Evolutionary conservation across 1,140 invertebrate species (phyloP), one percentile per base, ranked within the genome.

Genomic region (Artemia franciscana): DNA sequence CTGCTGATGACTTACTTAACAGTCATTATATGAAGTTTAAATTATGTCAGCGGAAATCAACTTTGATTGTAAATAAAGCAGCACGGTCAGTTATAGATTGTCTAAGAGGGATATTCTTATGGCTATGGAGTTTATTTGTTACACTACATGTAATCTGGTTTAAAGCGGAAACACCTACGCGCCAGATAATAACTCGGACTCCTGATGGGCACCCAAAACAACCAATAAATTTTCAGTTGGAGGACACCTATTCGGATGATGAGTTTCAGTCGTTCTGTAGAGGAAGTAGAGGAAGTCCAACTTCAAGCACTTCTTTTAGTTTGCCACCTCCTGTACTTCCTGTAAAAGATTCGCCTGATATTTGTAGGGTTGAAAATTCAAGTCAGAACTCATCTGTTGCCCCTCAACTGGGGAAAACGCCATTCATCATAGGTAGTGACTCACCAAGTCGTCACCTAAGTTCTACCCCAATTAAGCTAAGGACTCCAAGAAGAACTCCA

Each of bases 1-100:
- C 77, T 4, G 77, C 76, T 4, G 73, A 79, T 61, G 68, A 78
- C 59, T 68, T 81, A 3, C 67, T 82, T 5, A 59, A 64, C 5
- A 67, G 72, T 61, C 69, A 72, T 15, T 25, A 58, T 15, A 56
- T 70, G 24, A 12, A 60, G 23, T 25, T 27, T 18, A 7, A 59
- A 24, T 60, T 57, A n/a, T 24, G 58, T 15, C 39, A 23, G 26
- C 30, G 51, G 12, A 26, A 27, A 21, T 24, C 26, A 39, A 12
- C 24, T 21, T 30, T 21, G 12, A 12, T 60, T 7, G 26, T 9
- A 12, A 24, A 30, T 30, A 24, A 9, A 39, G 28, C 28, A 24
- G 9, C 23, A 15, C 15, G 4, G 23, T 26, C 26, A 12, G 26
- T 60, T 60, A 12, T 5, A 15, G 24, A 39, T 12, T 25, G 23